These are phyloP conservation scores for Sarcoramphus papa DNA, from an alignment of 2,797 vertebrate species.

Conservation along the genomic window DNA sequence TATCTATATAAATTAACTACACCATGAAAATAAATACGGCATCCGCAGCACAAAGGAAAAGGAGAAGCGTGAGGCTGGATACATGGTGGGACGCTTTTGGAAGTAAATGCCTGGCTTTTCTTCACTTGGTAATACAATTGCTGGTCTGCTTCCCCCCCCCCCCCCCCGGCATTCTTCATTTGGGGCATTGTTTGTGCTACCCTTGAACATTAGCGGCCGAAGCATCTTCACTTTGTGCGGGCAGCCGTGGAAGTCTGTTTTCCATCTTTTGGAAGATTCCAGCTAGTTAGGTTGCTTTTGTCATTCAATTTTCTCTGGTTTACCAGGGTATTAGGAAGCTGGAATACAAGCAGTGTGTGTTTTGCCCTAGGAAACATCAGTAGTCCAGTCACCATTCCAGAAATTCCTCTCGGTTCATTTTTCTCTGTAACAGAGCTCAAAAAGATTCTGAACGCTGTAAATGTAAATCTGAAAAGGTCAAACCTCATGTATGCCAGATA, in stretches of 20 bases:
- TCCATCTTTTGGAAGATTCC: background rate
- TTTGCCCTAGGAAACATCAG: conserved; percentile 35
- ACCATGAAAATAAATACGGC: background rate
- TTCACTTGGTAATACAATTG: background rate
- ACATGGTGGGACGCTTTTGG: rapidly evolving
- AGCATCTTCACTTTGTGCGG: background rate
- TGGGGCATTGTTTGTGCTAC: background rate
- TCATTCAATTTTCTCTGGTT: conserved; percentile 37
- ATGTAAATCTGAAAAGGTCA: conserved; percentile 56
- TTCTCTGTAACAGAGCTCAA: background rate
- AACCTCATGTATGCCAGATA: background rate
- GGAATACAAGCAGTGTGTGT: background rate
- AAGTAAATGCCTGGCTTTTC: background rate
- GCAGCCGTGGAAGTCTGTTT: background rate
- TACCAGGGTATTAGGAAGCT: background rate
- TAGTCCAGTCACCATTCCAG: conserved; percentile 45
- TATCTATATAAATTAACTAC: background rate
- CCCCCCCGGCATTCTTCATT: background rate
- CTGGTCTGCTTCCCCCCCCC: background rate
- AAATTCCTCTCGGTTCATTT: conserved; percentile 5
- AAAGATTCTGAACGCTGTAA: background rate
- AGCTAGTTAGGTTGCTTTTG: conserved; percentile 18
- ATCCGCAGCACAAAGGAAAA: background rate
- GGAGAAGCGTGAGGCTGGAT: background rate
- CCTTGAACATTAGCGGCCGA: background rate